A percentile compares a stretch with the other conserved stretches of the same genome.
These are phyloP conservation scores for Phylloscopus whistleri DNA, from an alignment of 2,113 vertebrate genomes.

Conservation along the genomic window DNA sequence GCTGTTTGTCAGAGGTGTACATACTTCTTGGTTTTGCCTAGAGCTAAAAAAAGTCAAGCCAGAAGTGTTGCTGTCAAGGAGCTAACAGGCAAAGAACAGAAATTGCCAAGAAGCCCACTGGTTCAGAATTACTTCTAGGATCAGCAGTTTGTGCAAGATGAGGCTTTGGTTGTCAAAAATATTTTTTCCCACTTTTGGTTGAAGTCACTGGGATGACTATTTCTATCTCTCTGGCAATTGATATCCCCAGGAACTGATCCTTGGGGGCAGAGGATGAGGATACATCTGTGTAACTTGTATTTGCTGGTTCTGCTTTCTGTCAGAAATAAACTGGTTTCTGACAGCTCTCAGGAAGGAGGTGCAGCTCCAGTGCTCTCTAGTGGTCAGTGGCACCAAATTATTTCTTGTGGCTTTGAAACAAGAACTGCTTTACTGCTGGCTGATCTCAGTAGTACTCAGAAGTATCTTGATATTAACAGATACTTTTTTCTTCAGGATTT, in stretches of 20 bases:
- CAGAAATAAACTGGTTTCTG: background rate
- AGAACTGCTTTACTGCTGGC: background rate
- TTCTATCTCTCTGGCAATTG: background rate
- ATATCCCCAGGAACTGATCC: background rate
- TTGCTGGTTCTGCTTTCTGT: background rate
- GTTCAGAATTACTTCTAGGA: background rate
- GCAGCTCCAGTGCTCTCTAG: slow-evolving; percentile 34
- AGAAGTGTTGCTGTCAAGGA: slow-evolving; percentile 9
- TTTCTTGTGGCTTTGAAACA: background rate
- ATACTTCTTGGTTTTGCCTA: slow-evolving; percentile 44
- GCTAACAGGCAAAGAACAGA: background rate
- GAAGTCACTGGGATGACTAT: background rate
- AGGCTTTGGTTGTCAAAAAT: background rate
- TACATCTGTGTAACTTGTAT: background rate
- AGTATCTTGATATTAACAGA: background rate
- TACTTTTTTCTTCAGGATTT: background rate
- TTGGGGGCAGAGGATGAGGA: background rate
- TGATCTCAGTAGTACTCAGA: background rate
- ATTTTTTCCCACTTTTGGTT: background rate
- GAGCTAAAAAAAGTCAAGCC: slow-evolving; percentile 25
- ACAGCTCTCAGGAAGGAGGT: background rate
- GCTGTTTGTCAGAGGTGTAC: slow-evolving; percentile 18
- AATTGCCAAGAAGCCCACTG: background rate
- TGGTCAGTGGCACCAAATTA: background rate
- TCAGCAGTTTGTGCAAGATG: background rate